Evolutionary conservation across 2,888 invertebrate genomes (phyloP).

Genomic region (Ophion slaviceki): DNA sequence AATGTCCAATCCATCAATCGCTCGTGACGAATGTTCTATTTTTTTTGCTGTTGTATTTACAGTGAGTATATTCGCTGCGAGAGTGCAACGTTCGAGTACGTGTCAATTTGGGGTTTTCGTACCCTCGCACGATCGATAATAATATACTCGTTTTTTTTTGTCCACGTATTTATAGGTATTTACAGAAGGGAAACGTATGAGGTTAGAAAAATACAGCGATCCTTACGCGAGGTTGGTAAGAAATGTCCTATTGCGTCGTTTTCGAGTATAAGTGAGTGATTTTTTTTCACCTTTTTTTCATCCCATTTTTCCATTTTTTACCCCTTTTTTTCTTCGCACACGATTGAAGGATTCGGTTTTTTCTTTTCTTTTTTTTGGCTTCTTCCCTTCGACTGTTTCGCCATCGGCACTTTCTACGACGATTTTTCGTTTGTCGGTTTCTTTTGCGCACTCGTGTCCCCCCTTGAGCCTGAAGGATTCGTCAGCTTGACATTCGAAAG

Average conservation of each 20-base stretch:
- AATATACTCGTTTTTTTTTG: slow-evolving; percentile 35
- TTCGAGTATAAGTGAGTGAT: slow-evolving; percentile 25
- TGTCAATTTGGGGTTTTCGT: background rate
- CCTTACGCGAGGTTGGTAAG: slow-evolving; percentile 77
- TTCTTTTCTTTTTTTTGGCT: too few relatives aligned
- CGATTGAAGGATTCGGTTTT: too few relatives aligned
- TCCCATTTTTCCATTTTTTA: background rate
- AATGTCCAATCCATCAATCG: background rate
- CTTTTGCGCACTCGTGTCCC: slow-evolving; percentile 3
- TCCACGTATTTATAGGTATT: slow-evolving; percentile 71
- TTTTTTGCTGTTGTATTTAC: slow-evolving; percentile 57
- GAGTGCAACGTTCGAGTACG: background rate
- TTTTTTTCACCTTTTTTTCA: slow-evolving; percentile 25
- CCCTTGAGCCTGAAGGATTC: slow-evolving; percentile 16
- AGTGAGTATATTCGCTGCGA: slow-evolving; percentile 55
- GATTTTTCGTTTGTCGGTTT: slow-evolving; percentile 57
- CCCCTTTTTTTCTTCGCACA: too few relatives aligned
- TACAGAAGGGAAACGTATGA: slow-evolving; percentile 79
- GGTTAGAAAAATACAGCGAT: slow-evolving; percentile 83
- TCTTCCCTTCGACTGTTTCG: too few relatives aligned
- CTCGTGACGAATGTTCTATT: slow-evolving; percentile 35
- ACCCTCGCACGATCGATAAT: too few relatives aligned
- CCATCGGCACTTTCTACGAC: slow-evolving; percentile 48
- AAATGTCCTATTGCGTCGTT: slow-evolving; percentile 72
- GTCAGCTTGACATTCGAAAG: too few relatives aligned